A percentile compares a stretch with the other conserved stretches of the same genome.
Evolutionary conservation across 37 sponge, comb jelly and placozoan species (phyloP).

Genomic region (Dysidea cf. avara): DNA sequence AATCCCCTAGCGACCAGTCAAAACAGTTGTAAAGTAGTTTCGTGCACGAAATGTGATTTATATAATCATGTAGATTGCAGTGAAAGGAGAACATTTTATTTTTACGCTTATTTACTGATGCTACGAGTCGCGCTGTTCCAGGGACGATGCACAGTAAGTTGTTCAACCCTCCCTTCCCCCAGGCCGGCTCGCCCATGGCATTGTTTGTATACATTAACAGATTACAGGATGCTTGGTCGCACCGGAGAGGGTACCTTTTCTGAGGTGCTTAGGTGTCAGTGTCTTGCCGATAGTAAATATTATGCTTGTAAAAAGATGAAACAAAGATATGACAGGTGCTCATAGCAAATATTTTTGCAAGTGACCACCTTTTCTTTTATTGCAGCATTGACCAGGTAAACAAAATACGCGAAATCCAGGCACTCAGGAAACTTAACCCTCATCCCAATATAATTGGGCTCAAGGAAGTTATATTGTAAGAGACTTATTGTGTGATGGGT

Average conservation of each 20-base stretch:
- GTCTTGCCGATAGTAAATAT: constrained; percentile 79
- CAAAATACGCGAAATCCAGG: constrained; percentile 93
- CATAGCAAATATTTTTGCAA: background rate
- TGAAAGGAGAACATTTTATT: no score
- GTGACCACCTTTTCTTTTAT: background rate
- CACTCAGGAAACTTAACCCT: constrained; percentile 88
- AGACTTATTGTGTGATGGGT: background rate
- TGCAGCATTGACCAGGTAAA: constrained; percentile 90
- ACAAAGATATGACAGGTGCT: constrained; percentile 84
- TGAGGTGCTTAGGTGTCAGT: constrained; percentile 95
- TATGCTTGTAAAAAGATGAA: constrained; percentile 99
- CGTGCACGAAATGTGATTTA: no score
- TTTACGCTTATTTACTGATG: no score
- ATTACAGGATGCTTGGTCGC: constrained; percentile 81
- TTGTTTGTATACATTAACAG: constrained; percentile 25
- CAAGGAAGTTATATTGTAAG: constrained; percentile 95
- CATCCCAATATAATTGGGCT: constrained; percentile 94
- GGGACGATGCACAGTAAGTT: no score
- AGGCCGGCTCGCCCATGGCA: no score
- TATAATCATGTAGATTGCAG: no score
- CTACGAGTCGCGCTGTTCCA: no score
- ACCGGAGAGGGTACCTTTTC: constrained; percentile 99
- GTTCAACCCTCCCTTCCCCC: no score
- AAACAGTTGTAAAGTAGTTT: no score
- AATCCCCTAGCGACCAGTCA: no score